A percentile compares a stretch with the other conserved stretches of the same genome.
Evolutionary conservation across 2,888 invertebrate species (phyloP).

Genomic region (Phaonia tiefii): DNA sequence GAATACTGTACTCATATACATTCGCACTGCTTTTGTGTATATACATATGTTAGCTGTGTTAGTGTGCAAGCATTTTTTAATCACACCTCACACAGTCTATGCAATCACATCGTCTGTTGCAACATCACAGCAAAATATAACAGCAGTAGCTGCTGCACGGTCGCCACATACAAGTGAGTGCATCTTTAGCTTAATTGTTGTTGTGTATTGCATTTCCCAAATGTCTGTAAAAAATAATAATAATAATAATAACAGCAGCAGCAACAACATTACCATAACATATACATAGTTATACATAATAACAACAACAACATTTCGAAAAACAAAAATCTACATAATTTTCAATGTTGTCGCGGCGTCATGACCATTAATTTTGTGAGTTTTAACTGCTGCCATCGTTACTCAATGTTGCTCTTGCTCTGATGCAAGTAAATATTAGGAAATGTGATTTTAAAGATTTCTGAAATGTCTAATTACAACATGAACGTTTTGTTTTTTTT

Average conservation of each 20-base stretch:
- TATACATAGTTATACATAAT: slow-evolving; percentile 22
- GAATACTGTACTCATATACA: slow-evolving; percentile 49
- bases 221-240: slow-evolving; percentile 52
- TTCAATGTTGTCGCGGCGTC: slow-evolving; percentile 69
- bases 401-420: neutral
- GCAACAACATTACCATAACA: slow-evolving; percentile 15
- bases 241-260: slow-evolving; percentile 35
- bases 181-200: slow-evolving; percentile 53
- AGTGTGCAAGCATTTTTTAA: slow-evolving; percentile 61
- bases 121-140: neutral
- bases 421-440: too few relatives aligned
- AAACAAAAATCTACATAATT: slow-evolving; percentile 65
- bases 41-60: slow-evolving; percentile 39
- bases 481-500: too few relatives aligned
- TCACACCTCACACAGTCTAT: slow-evolving; percentile 59
- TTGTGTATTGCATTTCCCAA: slow-evolving; percentile 37
- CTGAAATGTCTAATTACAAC: too few relatives aligned
- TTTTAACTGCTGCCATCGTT: slow-evolving; percentile 22
- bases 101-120: neutral
- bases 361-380: slow-evolving; percentile 24
- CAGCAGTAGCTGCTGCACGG: slow-evolving; percentile 9
- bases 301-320: slow-evolving; percentile 13
- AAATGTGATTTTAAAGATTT: too few relatives aligned
- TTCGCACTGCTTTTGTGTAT: slow-evolving; percentile 53
- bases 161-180: slow-evolving; percentile 50